phyloP scores from a whole-genome alignment of 2,113 vertebrate species.

The Melanotaenia duboulayi region DNA sequence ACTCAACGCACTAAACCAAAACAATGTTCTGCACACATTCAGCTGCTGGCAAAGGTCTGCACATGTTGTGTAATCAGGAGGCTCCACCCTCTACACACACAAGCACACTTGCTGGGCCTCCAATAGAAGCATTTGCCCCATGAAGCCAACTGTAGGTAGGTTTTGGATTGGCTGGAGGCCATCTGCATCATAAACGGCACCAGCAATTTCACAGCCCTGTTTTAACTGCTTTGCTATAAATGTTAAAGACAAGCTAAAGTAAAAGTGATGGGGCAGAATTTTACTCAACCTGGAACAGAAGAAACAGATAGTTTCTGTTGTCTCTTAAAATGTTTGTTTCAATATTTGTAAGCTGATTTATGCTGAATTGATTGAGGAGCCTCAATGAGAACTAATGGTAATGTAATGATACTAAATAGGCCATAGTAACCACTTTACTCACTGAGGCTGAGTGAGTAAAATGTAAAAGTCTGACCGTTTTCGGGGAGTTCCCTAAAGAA shows the following conservation, averaged over 20 bases:
- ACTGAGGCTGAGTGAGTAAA: slow-evolving; percentile 13
- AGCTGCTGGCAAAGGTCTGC: slow-evolving; percentile 54
- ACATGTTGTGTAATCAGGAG: slow-evolving; percentile 74
- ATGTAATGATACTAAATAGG: neutral
- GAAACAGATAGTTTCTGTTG: slow-evolving; percentile 5
- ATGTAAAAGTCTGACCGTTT: slow-evolving; percentile 45
- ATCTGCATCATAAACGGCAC: slow-evolving; percentile 12
- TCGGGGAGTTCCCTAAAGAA: slow-evolving; percentile 61
- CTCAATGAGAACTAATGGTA: neutral
- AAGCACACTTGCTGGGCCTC: slow-evolving; percentile 34
- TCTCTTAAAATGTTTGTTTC: neutral
- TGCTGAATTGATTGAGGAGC: neutral
- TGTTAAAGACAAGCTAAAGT: slow-evolving; percentile 2
- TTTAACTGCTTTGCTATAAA: slow-evolving; percentile 29
- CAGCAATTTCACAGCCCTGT: slow-evolving; percentile 32
- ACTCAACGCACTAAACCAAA: slow-evolving; percentile 55
- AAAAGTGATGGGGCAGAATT: slow-evolving; percentile 33
- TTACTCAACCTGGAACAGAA: slow-evolving; percentile 2
- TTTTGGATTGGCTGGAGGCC: slow-evolving; percentile 12
- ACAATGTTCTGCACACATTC: slow-evolving; percentile 56
- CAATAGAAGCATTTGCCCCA: slow-evolving; percentile 17
- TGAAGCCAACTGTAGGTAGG: slow-evolving; percentile 23
- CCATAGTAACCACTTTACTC: slow-evolving; percentile 27
- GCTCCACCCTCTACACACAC: slow-evolving; percentile 60
- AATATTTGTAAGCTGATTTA: neutral